phyloP scores from a whole-genome alignment of 2,888 invertebrate genomes.

The Melieria omissa region DNA sequence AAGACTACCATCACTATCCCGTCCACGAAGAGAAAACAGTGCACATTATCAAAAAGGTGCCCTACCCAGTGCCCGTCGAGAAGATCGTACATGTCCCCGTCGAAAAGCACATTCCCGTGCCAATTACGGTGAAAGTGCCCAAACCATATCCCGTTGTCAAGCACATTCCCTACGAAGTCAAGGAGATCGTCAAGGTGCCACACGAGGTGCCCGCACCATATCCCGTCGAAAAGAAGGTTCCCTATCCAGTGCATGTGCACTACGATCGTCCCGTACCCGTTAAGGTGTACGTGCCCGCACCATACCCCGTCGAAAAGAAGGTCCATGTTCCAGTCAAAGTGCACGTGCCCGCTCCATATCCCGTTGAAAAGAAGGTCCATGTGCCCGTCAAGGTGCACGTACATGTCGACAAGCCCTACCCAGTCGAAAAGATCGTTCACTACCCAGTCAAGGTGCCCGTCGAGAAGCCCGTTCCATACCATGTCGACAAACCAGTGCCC shows the following conservation, averaged over 20 bases:
- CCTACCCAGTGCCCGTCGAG: conserved; percentile 77
- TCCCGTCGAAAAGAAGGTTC: conserved; percentile 82
- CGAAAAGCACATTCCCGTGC: conserved; percentile 73
- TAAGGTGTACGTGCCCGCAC: conserved; percentile 73
- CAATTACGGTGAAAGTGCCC: conserved; percentile 75
- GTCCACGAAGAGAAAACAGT: conserved; percentile 72
- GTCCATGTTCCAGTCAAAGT: conserved; percentile 80
- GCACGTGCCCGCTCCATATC: conserved; percentile 80
- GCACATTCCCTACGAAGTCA: conserved; percentile 78
- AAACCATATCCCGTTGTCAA: conserved; percentile 79
- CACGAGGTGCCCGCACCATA: conserved; percentile 82
- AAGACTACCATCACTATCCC: conserved; percentile 65
- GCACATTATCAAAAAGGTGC: conserved; percentile 79
- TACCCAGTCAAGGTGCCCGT: conserved; percentile 78
- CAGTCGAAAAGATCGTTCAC: conserved; percentile 78
- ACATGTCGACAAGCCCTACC: conserved; percentile 78
- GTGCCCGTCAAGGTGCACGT: conserved; percentile 79
- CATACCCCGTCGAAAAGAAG: conserved; percentile 77
- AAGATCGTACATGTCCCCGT: conserved; percentile 74
- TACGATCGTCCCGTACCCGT: conserved; percentile 83
- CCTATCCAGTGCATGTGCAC: conserved; percentile 78
- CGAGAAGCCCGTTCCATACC: conserved; percentile 76
- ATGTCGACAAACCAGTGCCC: conserved; percentile 74
- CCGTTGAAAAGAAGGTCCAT: conserved; percentile 74
- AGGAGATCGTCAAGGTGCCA: conserved; percentile 83